phyloP scores from a whole-genome alignment of 2,888 invertebrate species.

The Morpho achilles region DNA sequence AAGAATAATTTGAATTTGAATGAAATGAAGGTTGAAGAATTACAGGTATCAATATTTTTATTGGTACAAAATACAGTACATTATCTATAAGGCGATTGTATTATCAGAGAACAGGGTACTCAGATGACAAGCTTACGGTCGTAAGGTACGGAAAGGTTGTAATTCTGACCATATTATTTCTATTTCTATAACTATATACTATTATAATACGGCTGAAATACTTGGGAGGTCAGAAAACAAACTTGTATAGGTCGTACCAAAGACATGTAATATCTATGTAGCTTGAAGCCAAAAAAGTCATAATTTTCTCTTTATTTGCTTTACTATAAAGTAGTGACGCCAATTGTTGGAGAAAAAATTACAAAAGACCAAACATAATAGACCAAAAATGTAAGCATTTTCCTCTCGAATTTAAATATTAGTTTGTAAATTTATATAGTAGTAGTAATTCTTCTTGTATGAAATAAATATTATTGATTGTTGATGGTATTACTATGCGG shows the following conservation, averaged over 20 bases:
- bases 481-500: too few species aligned
- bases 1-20: too few species aligned
- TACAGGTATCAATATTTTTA: too few species aligned
- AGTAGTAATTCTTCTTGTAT: too few species aligned
- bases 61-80: background rate
- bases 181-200: background rate
- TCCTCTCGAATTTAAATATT: conserved; percentile 12
- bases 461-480: too few species aligned
- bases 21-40: too few species aligned
- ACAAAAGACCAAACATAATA: conserved; percentile 5
- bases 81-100: conserved; percentile 19
- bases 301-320: background rate
- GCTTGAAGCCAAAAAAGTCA: conserved; percentile 4
- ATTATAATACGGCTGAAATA: too few species aligned
- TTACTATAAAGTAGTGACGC: too few species aligned
- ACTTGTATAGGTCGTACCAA: background rate
- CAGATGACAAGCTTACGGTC: conserved; percentile 7
- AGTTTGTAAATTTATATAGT: background rate
- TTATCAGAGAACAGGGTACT: conserved; percentile 27
- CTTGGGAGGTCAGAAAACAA: too few species aligned
- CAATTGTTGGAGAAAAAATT: background rate
- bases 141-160: conserved; percentile 2
- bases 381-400: conserved; percentile 2
- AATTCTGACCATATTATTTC: conserved; percentile 2
- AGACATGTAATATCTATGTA: background rate